Evolutionary conservation across 2,888 invertebrate species (phyloP).

Genomic region (Eupithecia exiguata): DNA sequence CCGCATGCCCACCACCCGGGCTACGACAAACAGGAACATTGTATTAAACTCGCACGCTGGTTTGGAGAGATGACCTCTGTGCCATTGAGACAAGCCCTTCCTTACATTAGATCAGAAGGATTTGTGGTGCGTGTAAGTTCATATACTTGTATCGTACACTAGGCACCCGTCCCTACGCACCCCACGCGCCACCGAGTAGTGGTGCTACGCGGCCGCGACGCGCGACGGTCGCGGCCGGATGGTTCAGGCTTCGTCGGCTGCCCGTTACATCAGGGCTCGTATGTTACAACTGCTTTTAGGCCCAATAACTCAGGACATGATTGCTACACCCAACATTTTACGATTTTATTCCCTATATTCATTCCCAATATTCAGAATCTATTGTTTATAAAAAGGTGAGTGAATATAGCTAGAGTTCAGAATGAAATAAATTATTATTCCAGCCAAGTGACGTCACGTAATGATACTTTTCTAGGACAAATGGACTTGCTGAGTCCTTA

Average conservation of each 20-base stretch:
- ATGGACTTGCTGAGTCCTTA: not conserved
- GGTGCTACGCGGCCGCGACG: too few relatives aligned
- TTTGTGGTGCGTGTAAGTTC: too few relatives aligned
- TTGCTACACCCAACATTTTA: too few relatives aligned
- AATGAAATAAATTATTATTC: not conserved
- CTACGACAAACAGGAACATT: slow-evolving; percentile 58
- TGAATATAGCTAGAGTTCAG: too few relatives aligned
- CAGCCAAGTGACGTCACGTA: not conserved
- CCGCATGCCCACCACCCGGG: slow-evolving; percentile 81
- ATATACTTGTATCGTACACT: too few relatives aligned
- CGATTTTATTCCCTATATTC: too few relatives aligned
- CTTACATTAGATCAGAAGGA: too few relatives aligned
- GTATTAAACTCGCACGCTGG: not conserved
- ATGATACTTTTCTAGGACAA: not conserved
- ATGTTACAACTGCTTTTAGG: not conserved
- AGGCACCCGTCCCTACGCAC: too few relatives aligned
- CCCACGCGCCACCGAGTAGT: too few relatives aligned
- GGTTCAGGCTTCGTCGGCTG: not conserved
- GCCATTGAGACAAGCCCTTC: too few relatives aligned
- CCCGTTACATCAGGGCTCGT: not conserved
- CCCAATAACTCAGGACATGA: not conserved
- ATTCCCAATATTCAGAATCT: not conserved
- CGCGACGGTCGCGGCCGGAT: too few relatives aligned
- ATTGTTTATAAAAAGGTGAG: not conserved
- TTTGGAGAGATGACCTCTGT: too few relatives aligned